Conservation (phyloP, 1,140 invertebrate genomes). For the Drosophila nebulosa region DNA sequence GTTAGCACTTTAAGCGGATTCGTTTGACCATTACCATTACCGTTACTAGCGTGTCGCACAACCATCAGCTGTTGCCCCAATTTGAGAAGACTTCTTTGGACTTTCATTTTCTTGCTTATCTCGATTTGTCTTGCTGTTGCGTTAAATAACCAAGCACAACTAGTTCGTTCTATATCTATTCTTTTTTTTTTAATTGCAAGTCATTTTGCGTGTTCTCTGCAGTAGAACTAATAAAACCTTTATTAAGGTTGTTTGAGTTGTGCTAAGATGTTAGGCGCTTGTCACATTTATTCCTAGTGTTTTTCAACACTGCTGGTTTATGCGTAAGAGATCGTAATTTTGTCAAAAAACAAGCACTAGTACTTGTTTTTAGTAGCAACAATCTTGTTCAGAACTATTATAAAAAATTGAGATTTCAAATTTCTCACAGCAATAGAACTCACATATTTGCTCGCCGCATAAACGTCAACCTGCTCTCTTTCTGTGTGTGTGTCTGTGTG, state of each 20-base stretch:
- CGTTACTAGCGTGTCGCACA: conserved; percentile 7
- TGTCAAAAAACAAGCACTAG: neutral
- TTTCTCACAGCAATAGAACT: neutral
- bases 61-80: conserved; percentile 19
- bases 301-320: conserved; percentile 19
- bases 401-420: neutral
- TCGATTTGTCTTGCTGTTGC: neutral
- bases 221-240: conserved; percentile 7
- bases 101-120: conserved; percentile 35
- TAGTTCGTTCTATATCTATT: conserved; percentile 16
- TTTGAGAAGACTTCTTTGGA: conserved; percentile 10
- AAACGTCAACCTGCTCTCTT: neutral
- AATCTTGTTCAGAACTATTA: too few species aligned
- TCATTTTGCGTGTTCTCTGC: neutral
- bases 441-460: neutral
- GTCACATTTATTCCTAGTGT: neutral
- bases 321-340: neutral
- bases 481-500: neutral
- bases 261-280: neutral
- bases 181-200: neutral
- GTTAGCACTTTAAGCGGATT: conserved; percentile 39
- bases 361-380: too few species aligned
- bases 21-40: conserved; percentile 3
- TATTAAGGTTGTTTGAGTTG: conserved; percentile 1
- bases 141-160: conserved; percentile 23